Evolutionary conservation across 2,113 vertebrate species (phyloP), one percentile per base, ranked within the genome.

Genomic region (Speoplatyrhinus poulsoni): DNA sequence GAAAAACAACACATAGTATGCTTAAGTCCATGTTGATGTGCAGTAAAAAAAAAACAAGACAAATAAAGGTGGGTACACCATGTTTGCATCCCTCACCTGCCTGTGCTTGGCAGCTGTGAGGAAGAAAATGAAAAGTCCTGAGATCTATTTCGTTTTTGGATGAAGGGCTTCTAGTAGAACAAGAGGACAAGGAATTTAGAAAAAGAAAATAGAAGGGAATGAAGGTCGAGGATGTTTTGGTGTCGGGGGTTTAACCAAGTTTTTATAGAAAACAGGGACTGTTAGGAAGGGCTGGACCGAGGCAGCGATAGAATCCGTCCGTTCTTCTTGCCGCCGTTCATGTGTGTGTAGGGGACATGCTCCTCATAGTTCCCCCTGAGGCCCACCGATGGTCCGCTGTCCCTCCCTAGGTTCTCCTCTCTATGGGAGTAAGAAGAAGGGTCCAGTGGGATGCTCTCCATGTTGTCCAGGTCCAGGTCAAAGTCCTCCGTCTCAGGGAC

Each of bases 301-400:
- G 96, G 95, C 87, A 99, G 89, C 55, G 95, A 93, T 82, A 98
- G 93, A 69, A 97, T 95, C 11, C 96, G 92, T 70, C 96, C 97
- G 0, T 98, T 99, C 82, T 96, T 98, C 94, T 96, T 98, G 92
- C 96, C 94, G 58, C 97, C 96, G 19, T 98, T 99, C 98, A 99
- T 98, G 90, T 98, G 97, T 46, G 96, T 97, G 89, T 98, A 99
- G 46, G 96, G 95, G 75, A 95, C 90, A 9, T 96, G 96, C 64
- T 98, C 97, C 46, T 98, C 96, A 0, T 98, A 98, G 90, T 91
- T 95, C 49, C 95, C 92, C 87, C 95, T 93, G 8, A 95, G 92
- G 73, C 92, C 95, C 90, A 94, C 87, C 0, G 94, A 91, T 56
- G 95, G 92, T 16, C 94, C 94, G 3, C 91, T 93, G 84, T 96